phyloP scores from a whole-genome alignment of 2,888 invertebrate genomes.

The Drosophila acutilabella region DNA sequence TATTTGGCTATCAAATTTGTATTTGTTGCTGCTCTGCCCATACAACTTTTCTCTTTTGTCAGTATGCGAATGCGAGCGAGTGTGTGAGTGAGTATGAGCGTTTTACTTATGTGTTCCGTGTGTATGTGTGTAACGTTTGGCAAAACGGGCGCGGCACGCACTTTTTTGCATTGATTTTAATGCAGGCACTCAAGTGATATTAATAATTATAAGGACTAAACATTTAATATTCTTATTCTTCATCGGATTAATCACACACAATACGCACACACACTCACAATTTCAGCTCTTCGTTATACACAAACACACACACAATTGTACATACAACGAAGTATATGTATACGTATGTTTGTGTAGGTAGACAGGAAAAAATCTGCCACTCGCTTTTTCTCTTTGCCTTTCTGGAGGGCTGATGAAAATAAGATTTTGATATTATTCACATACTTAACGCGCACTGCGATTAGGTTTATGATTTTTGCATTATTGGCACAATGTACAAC shows the following conservation, averaged over 20 bases:
- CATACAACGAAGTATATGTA: conserved; percentile 47
- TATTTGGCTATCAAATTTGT: conserved; percentile 63
- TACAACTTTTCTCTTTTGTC: conserved; percentile 76
- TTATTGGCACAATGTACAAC: conserved; percentile 58
- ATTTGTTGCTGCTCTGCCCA: conserved; percentile 65
- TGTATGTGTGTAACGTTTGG: conserved; percentile 45
- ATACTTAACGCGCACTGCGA: conserved; percentile 58
- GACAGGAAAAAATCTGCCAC: conserved; percentile 79
- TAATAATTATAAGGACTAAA: conserved; percentile 22
- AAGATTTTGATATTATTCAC: conserved; percentile 50
- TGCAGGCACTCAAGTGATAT: conserved; percentile 29
- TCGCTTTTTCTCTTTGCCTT: conserved; percentile 65
- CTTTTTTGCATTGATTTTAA: conserved; percentile 57
- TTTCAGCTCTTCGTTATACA: conserved; percentile 47
- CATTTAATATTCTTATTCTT: conserved; percentile 51
- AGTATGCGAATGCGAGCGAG: conserved; percentile 23
- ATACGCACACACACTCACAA: conserved; percentile 26
- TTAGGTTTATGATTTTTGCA: conserved; percentile 51
- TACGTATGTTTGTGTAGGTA: conserved; percentile 73
- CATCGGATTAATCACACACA: conserved; percentile 29
- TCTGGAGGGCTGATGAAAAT: conserved; percentile 33
- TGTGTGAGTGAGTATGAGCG: conserved; percentile 32
- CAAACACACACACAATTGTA: conserved; percentile 44
- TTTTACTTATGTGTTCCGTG: conserved; percentile 37
- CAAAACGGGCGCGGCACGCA: conserved; percentile 74